Evolutionary conservation across 92 coral and sea anemone genomes (phyloP), one percentile per base, ranked within the genome.

Genomic region (Epizoanthus stellaris): DNA sequence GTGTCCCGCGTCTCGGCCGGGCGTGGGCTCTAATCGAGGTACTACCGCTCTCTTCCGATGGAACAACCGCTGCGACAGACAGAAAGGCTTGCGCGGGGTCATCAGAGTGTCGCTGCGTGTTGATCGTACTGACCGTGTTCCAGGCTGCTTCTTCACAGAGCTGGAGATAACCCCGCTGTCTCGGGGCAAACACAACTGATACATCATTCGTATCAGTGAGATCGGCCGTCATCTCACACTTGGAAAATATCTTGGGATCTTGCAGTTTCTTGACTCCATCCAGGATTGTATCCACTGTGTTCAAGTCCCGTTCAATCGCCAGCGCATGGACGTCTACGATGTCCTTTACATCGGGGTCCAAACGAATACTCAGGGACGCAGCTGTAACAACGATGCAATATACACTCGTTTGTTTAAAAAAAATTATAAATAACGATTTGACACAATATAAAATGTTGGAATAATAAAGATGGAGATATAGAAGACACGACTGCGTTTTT

Each of bases 131-230:
- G 70, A 87, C 91, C 2, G 92, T 86, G 43, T 38, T 81, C 76
- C 70, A 75, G 12, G 89, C 98, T 52, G 90, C 94, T 36, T 94
- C 69, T 49, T 86, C 82, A 70, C 98, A 94, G 84, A 39, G 64
- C 65, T 76, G 38, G 56, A 76, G 64, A 77, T 86, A 85, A 57
- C 75, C 88, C 62, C 66, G 57, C 76, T 83, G 86, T 36, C 87
- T 76, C 43, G 98, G 94, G 11, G 73, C 40, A 45, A 76, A 94
- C 60, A 92, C 85, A 47, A 90, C 93, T 8, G 95, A 87, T 16
- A 94, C 21, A 62, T 94, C 98, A 68, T 92, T 88, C 63, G 96
- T 92, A 67, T 94, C 95, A 47, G 91, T 82, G 58, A 92, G 92
- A 71, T 94, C 95, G 16, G 87, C 81, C 14, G 98, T 92, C 76